Base-by-base conservation (phyloP, 1,140 invertebrate genomes). In the Achatina immaculata region DNA sequence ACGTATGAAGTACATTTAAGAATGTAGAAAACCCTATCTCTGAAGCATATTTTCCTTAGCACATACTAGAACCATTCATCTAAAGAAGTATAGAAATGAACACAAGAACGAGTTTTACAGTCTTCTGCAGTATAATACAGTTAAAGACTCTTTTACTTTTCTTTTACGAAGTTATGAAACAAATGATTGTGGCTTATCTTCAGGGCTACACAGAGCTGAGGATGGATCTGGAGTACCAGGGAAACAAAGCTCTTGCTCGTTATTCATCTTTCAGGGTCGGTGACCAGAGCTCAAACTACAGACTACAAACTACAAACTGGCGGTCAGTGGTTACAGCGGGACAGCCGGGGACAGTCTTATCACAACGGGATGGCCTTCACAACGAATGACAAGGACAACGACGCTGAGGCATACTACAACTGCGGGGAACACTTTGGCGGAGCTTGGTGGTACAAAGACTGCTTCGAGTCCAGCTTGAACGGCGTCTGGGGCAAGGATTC, bases 291-390 rank as follows among this genome's bases (percentile, higher is more conserved):
- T 36, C 34, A 3, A 69, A 69, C 40, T n/a, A n/a, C n/a, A n/a
- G n/a, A n/a, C n/a, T n/a, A n/a, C n/a, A n/a, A n/a, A n/a, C n/a
- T n/a, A n/a, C n/a, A n/a, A n/a, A n/a, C n/a, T n/a, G n/a, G n/a
- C n/a, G n/a, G n/a, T n/a, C n/a, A n/a, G 34, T 42, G 66, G 66
- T 19, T 69, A 69, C 40, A 38, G 34, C 34, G 66, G 66, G 34
- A 69, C 34, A 19, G 66, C 66, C 6, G 66, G 40, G 36, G 66
- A 69, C 31, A 69, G 34, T 69, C 66, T 16, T 69, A 69, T 34
- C 66, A 69, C 31, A 69, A n/a, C 24, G 66, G 66, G 7, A 36
- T 38, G 40, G n/a, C 9, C 14, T 69, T 69, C 66, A 38, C 66
- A 11, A 58, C 55, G 9, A 19, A 19, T 24, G 55, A 58, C 55